phyloP scores from a whole-genome alignment of 1,140 invertebrate genomes.

The Drosophila dunni region DNA sequence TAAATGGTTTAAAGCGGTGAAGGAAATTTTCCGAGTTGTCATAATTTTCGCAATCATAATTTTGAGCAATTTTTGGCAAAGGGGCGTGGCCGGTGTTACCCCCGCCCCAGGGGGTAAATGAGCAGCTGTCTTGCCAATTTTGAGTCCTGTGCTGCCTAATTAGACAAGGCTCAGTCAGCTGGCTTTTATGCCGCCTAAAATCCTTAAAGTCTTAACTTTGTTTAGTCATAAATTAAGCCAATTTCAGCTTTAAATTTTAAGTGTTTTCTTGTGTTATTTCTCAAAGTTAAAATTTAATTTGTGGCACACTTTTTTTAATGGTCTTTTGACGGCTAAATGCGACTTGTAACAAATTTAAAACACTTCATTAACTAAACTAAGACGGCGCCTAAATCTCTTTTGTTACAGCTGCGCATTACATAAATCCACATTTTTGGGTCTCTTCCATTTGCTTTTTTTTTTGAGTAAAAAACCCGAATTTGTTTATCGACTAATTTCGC shows the following conservation, averaged over 20 bases:
- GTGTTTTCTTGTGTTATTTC: background rate
- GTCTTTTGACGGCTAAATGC: constrained; percentile 34
- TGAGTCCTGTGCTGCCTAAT: constrained; percentile 21
- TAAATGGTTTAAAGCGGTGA: constrained; percentile 27
- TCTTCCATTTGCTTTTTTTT: constrained; percentile 17
- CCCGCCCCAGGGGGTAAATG: constrained; percentile 59
- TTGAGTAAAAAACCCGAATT: constrained; percentile 23
- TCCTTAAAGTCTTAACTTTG: background rate
- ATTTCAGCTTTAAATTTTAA: background rate
- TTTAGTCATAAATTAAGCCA: no score
- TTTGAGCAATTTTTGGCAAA: constrained; percentile 61
- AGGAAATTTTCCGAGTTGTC: constrained; percentile 54
- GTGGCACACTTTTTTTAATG: constrained; percentile 29
- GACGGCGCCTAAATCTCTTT: constrained; percentile 41
- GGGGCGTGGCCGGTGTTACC: constrained; percentile 56
- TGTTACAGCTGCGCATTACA: constrained; percentile 61
- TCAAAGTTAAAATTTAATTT: constrained; percentile 2
- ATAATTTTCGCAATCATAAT: constrained; percentile 76
- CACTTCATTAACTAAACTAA: constrained; percentile 68
- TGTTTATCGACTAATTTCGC: constrained; percentile 39
- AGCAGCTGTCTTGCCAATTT: constrained; percentile 60
- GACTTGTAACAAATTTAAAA: constrained; percentile 58
- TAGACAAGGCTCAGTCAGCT: constrained; percentile 10
- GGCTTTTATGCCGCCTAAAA: background rate
- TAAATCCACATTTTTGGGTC: constrained; percentile 40